Percentiles rank a stretch among this genome's conserved stretches.
Evolutionary conservation across 1,140 invertebrate genomes (phyloP).

Genomic region (Armadillidium nasatum): DNA sequence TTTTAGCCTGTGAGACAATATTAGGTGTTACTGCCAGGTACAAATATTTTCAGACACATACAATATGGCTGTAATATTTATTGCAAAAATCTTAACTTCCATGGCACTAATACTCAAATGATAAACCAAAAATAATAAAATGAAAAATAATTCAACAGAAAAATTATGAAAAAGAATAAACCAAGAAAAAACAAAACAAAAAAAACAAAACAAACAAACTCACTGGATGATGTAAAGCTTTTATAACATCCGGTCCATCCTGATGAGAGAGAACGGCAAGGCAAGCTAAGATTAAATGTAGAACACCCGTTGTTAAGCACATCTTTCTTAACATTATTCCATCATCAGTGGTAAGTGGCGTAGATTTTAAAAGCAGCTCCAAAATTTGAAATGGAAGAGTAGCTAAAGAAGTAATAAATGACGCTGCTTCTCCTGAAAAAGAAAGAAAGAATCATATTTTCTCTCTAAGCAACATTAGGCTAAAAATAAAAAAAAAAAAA

Average conservation of each 20-base stretch:
- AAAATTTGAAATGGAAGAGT: slow-evolving; percentile 83
- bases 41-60: too few species aligned
- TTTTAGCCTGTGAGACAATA: too few species aligned
- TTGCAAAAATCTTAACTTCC: too few species aligned
- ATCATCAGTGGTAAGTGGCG: slow-evolving; percentile 73
- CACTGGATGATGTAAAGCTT: slow-evolving; percentile 37
- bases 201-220: background rate
- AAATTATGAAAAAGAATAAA: too few species aligned
- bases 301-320: slow-evolving; percentile 73
- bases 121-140: too few species aligned
- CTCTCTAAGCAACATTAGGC: background rate
- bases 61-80: too few species aligned
- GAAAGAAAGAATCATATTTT: slow-evolving; percentile 7
- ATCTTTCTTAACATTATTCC: slow-evolving; percentile 70
- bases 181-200: too few species aligned
- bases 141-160: too few species aligned
- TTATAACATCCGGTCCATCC: slow-evolving; percentile 36
- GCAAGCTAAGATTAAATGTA: slow-evolving; percentile 77
- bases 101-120: too few species aligned
- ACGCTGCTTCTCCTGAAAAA: slow-evolving; percentile 64
- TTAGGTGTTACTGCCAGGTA: too few species aligned
- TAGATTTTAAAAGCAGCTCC: slow-evolving; percentile 69
- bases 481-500: background rate
- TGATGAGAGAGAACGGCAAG: slow-evolving; percentile 79
- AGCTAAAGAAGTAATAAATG: slow-evolving; percentile 69